Conservation (phyloP, 2,888 invertebrate species). For the Quadroppia sp. region DNA sequence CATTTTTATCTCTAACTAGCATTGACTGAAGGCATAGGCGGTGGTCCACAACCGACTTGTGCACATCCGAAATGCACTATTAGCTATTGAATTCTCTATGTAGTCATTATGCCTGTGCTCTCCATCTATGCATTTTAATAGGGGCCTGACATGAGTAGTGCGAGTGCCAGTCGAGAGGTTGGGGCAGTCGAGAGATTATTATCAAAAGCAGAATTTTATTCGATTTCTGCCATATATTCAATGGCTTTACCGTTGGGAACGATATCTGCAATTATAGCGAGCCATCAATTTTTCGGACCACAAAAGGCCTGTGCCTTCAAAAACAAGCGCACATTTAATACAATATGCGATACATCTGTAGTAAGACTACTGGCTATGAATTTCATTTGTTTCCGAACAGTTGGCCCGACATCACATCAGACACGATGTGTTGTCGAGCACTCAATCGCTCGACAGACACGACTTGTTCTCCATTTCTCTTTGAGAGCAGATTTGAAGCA, state of each 20-base stretch:
- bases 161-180: background rate
- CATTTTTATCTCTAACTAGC: background rate
- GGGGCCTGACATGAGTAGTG: background rate
- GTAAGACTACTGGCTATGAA: conserved; percentile 20
- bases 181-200: conserved; percentile 1
- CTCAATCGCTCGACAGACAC: background rate
- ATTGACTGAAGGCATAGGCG: conserved; percentile 14
- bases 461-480: too few relatives aligned
- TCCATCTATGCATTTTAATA: conserved; percentile 9
- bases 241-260: background rate
- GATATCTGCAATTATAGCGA: conserved; percentile 3
- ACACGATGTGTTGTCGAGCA: background rate
- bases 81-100: background rate
- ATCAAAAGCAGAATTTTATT: conserved; percentile 2
- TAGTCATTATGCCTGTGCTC: background rate
- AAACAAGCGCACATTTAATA: background rate
- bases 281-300: conserved; percentile 6
- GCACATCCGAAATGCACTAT: background rate
- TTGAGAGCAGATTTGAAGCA: background rate
- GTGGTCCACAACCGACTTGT: background rate
- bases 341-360: conserved; percentile 14
- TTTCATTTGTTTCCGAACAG: background rate
- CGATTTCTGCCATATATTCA: background rate
- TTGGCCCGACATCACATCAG: background rate
- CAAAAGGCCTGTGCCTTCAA: background rate